A percentile compares a stretch with the other conserved stretches of the same genome.
These are phyloP conservation scores for Scleropages formosus DNA, from an alignment of 2,797 vertebrate species.

Conservation along the genomic window DNA sequence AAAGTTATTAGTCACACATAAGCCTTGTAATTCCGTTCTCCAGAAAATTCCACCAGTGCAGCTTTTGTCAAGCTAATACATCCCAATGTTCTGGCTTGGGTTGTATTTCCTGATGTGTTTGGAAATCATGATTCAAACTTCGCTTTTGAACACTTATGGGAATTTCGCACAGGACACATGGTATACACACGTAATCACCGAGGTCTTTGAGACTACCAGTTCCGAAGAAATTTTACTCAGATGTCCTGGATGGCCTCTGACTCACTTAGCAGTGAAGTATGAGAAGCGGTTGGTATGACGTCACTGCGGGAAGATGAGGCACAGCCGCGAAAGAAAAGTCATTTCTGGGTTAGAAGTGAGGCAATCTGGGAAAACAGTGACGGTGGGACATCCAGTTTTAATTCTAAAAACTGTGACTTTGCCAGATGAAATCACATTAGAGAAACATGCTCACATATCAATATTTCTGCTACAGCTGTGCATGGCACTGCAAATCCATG, in stretches of 20 bases:
- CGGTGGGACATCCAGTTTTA: constrained; percentile 40
- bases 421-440: constrained; percentile 31
- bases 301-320: not conserved
- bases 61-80: not conserved
- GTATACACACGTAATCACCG: not conserved
- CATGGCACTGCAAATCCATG: not conserved
- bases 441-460: constrained; percentile 11
- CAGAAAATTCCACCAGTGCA: not conserved
- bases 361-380: not conserved
- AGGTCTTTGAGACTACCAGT: not conserved
- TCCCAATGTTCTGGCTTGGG: not conserved
- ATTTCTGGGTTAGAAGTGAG: not conserved
- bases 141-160: not conserved
- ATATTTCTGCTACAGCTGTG: constrained; percentile 28
- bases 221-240: too few relatives aligned
- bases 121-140: not conserved
- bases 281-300: too few relatives aligned
- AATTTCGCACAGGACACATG: not conserved
- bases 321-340: not conserved
- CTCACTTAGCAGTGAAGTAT: too few relatives aligned
- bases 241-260: too few relatives aligned
- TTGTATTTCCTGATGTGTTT: not conserved
- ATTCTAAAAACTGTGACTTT: constrained; percentile 44
- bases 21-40: not conserved
- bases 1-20: not conserved